These are phyloP conservation scores for Hippocampus comes DNA, from an alignment of 2,113 vertebrate genomes.

Conservation along the genomic window DNA sequence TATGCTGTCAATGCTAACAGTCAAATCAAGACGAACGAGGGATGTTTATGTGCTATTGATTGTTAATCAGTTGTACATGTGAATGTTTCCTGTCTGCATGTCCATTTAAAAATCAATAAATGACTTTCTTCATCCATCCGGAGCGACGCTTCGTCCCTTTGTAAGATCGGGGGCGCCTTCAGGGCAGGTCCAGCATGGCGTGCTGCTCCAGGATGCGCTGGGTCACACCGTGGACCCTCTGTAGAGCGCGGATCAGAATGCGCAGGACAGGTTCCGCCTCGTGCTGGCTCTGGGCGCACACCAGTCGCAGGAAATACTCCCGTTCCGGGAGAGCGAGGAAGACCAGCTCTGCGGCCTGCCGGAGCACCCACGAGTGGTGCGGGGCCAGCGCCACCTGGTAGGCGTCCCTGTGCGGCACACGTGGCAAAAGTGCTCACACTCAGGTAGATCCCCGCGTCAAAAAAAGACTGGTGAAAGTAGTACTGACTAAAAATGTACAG, in stretches of 20 bases:
- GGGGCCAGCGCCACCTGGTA: constrained; percentile 74
- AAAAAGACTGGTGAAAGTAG: neutral
- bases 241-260: constrained; percentile 50
- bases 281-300: constrained; percentile 59
- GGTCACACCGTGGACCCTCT: constrained; percentile 39
- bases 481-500: no score
- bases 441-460: no score
- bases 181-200: constrained; percentile 58
- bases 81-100: constrained; percentile 4
- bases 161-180: neutral
- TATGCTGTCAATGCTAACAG: neutral
- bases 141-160: neutral
- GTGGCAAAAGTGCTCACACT: neutral
- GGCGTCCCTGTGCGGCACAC: constrained; percentile 58
- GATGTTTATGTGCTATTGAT: neutral
- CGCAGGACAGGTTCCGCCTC: constrained; percentile 59
- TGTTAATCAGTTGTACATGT: neutral
- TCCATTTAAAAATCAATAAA: neutral
- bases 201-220: constrained; percentile 42
- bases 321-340: constrained; percentile 76
- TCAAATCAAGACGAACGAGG: neutral
- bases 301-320: constrained; percentile 65
- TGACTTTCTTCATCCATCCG: neutral
- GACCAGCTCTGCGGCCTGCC: constrained; percentile 71
- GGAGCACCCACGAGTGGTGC: constrained; percentile 79